Evolutionary conservation across 2,888 invertebrate genomes (phyloP).

Genomic region (Empis livida): DNA sequence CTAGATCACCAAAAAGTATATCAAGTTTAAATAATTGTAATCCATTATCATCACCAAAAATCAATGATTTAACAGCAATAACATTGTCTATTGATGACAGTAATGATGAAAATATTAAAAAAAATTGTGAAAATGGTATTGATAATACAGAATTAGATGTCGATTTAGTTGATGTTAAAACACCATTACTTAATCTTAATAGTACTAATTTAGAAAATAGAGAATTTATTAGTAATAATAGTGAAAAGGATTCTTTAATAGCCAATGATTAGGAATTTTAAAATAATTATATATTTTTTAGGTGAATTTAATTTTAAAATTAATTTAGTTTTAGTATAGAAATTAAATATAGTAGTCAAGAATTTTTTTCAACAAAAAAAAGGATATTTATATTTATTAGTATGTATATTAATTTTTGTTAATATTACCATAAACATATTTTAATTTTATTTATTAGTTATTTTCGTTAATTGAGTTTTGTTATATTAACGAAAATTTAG

Average conservation of each 20-base stretch:
- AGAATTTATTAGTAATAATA: constrained; percentile 10
- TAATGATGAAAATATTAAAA: not conserved
- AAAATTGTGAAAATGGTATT: constrained; percentile 3
- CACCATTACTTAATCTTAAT: constrained; percentile 14
- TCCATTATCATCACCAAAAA: not conserved
- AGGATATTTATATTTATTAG: too few relatives aligned
- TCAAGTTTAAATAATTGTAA: not conserved
- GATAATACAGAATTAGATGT: constrained; percentile 9
- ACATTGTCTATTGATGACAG: not conserved
- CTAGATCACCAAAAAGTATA: constrained; percentile 18
- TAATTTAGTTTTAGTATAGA: too few relatives aligned
- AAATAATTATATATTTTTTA: too few relatives aligned
- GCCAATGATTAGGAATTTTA: constrained; percentile 8
- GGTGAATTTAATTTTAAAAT: too few relatives aligned
- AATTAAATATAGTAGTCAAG: too few relatives aligned
- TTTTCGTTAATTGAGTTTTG: too few relatives aligned
- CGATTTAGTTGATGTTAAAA: constrained; percentile 12
- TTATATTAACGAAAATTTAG: too few relatives aligned
- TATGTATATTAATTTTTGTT: too few relatives aligned
- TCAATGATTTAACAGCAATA: not conserved
- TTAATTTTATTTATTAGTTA: too few relatives aligned
- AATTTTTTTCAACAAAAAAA: too few relatives aligned
- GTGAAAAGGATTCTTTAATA: constrained; percentile 15
- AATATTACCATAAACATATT: too few relatives aligned
- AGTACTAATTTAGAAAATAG: constrained; percentile 13